Base-by-base conservation (phyloP, 2,797 vertebrate genomes). In the Orientallactaga sibirica region DNA sequence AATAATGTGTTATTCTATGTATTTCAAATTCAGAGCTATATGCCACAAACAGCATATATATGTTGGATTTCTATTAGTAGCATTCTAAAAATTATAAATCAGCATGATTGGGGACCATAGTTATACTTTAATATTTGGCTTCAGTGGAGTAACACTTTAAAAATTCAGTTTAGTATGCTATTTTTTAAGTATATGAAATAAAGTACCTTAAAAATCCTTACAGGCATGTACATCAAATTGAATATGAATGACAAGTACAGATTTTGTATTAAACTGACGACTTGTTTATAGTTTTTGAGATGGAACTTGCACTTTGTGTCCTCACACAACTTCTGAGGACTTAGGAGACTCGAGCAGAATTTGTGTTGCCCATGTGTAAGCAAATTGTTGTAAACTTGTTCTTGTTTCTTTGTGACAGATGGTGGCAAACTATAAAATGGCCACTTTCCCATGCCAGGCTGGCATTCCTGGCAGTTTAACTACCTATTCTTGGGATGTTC, bases 261-360 rank as follows among this genome's bases (percentile, higher is more conserved):
- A 55, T 29, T 78, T 88, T 83, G 15, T 43, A 86, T 55, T 71
- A 88, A 83, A 11, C 43, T 95, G 81, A 91, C 68, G 86, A 80
- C 14, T 67, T 90, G 27, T 90, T 91, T 84, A 88, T 61, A 37
- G 64, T 52, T 90, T 92, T 93, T 88, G 77, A 93, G 85, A 94
- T n/a, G 11, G 41, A 84, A 12, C 37, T 68, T 89, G 37, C 83
- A 78, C 18, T 43, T 71, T 84, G 19, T 84, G 52, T 67, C 85
- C 66, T 95, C 58, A 92, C 20, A 80, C 88, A 64, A 73, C 77
- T 62, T 92, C 62, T 91, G 71, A 76, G 61, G 84, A 87, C 27
- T 70, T 74, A 76, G 37, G 80, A 93, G 81, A 92, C 89, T 62
- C 24, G 74, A 71, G 43, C n/a, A 89, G 61, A 78, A 82, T 88